phyloP scores from a whole-genome alignment of 2,888 invertebrate species.

The Luffia ferchaultella region DNA sequence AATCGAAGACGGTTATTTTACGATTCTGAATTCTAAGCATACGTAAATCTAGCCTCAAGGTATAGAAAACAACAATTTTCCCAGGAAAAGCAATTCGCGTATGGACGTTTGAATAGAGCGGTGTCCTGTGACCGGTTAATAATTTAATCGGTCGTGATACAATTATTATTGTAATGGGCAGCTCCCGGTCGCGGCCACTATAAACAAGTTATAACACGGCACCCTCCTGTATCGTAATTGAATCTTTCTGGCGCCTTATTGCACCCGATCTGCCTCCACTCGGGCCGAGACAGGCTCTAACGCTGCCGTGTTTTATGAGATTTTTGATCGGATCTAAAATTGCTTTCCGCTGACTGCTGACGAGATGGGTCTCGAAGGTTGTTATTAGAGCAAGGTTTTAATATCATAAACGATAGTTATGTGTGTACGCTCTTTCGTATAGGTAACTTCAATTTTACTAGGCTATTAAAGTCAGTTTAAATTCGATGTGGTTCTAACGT shows the following conservation, averaged over 20 bases:
- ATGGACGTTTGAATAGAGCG: constrained; percentile 29
- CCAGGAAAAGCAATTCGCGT: background rate
- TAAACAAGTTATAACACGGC: constrained; percentile 4
- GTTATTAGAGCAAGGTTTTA: background rate
- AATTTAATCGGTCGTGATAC: constrained; percentile 56
- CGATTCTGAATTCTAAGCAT: too few species aligned
- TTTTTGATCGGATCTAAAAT: constrained; percentile 50
- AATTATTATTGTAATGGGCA: constrained; percentile 54
- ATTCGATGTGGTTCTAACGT: too few species aligned
- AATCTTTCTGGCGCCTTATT: constrained; percentile 34
- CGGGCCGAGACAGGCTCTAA: background rate
- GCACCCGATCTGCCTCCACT: constrained; percentile 1
- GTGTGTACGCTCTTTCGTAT: too few species aligned
- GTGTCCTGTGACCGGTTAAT: constrained; percentile 27
- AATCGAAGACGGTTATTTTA: too few species aligned
- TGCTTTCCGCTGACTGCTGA: constrained; percentile 22
- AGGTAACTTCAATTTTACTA: too few species aligned
- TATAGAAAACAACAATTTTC: background rate
- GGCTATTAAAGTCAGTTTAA: too few species aligned
- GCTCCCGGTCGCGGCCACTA: constrained; percentile 30
- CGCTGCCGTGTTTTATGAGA: constrained; percentile 34
- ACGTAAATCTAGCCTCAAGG: too few species aligned
- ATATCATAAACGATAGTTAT: background rate
- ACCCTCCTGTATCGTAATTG: constrained; percentile 46
- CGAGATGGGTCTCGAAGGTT: background rate